Base-by-base conservation (phyloP, 1,140 invertebrate species). In the Aphidius ervi region DNA sequence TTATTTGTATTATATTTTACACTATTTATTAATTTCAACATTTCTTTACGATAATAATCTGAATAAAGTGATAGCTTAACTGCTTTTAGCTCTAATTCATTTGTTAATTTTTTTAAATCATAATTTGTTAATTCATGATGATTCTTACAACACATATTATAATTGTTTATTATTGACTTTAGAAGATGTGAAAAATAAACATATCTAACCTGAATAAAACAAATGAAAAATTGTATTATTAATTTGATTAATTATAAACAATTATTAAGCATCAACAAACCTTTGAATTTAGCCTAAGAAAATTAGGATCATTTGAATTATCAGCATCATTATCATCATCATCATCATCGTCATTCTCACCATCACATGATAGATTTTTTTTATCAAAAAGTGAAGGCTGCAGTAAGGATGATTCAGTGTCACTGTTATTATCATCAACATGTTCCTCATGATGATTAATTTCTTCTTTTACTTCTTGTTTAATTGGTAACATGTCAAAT, bases 131-230 rank as follows among this genome's bases (percentile, higher is more conserved):
- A 37, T 31, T 68, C 62, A 46, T 58, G 53, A 4, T 62, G 68
- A 5, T 64, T 31, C 47, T 67, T 62, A 46, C 63, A 70, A 46
- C 66, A 74, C 9, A 64, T 47, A 43, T 68, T 62, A 23, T 74
- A 74, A 64, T 74, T 74, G 48, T 56, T 66, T 6, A 71, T 52
- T 10, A 74, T 61, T 23, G 71, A 74, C 55, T 74, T 71, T n/a
- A 71, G 65, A 10, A 74, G 65, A 52, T 74, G 69, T 0, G 72
- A 73, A 37, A 69, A 73, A 47, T 74, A 74, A 5, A 73, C 68
- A 10, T 68, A 41, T 56, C 72, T 69, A 42, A 74, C 72, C 72
- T 74, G 31, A 47, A 63, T 57, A 16, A 31, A 10, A 68, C 16
- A 37, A 50, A 8, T 56, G 8, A 50, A 43, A 20, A 16, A 56